A percentile compares a stretch with the other conserved stretches of the same genome.
These are phyloP conservation scores for Pyrocoelia pectoralis DNA, from an alignment of 2,888 invertebrate species.

Conservation along the genomic window DNA sequence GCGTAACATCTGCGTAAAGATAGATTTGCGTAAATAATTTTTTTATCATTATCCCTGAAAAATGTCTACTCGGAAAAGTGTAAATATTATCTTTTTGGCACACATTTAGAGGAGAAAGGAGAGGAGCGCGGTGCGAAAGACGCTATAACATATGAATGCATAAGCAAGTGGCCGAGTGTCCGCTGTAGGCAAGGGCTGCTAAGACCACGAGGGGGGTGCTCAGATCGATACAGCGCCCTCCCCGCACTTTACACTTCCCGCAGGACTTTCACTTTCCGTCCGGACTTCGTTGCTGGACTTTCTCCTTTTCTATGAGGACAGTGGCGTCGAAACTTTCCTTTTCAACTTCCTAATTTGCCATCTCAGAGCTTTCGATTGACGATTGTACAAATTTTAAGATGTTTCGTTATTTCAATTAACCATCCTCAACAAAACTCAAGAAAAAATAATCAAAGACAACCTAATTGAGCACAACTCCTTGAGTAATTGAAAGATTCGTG, in stretches of 20 bases:
- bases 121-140: slow-evolving; percentile 36
- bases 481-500: no score
- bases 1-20: not conserved
- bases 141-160: slow-evolving; percentile 55
- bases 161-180: slow-evolving; percentile 59
- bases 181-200: slow-evolving; percentile 50
- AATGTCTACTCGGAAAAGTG: slow-evolving; percentile 34
- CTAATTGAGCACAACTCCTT: no score
- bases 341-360: slow-evolving; percentile 14
- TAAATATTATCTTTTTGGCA: slow-evolving; percentile 38
- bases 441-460: no score
- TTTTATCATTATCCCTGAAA: slow-evolving; percentile 22
- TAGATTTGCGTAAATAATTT: slow-evolving; percentile 8
- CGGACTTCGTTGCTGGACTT: slow-evolving; percentile 49
- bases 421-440: no score
- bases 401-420: not conserved
- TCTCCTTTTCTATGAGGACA: slow-evolving; percentile 44
- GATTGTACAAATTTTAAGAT: no score
- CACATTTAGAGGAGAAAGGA: slow-evolving; percentile 36
- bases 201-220: slow-evolving; percentile 51
- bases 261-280: slow-evolving; percentile 62
- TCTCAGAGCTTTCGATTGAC: no score
- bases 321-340: slow-evolving; percentile 31
- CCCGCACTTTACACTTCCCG: slow-evolving; percentile 61
- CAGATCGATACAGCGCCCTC: slow-evolving; percentile 57